These are phyloP conservation scores for Crax fasciolata DNA, from an alignment of 2,797 vertebrate species.

Conservation along the genomic window DNA sequence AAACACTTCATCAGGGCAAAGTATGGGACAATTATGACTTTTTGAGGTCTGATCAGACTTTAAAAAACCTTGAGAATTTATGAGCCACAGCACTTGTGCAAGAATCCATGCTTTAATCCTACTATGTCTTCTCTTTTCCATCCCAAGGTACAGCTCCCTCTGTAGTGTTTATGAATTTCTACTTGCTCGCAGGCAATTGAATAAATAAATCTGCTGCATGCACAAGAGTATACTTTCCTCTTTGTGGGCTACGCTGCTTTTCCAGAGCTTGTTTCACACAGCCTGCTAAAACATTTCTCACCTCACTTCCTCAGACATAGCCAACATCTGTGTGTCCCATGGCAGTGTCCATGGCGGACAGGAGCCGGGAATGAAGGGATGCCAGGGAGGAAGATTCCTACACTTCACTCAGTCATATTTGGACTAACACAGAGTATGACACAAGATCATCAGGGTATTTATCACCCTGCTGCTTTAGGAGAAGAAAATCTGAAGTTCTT, in stretches of 20 bases:
- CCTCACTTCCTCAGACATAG: background rate
- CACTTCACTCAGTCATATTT: background rate
- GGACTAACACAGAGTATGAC: background rate
- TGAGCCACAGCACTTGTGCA: background rate
- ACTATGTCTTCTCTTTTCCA: background rate
- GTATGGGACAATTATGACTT: background rate
- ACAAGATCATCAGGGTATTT: background rate
- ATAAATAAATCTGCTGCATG: background rate
- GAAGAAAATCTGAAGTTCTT: background rate
- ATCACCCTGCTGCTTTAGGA: background rate
- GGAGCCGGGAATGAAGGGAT: background rate
- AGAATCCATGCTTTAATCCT: background rate
- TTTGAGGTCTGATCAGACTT: background rate
- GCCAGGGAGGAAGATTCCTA: background rate
- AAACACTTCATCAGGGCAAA: background rate
- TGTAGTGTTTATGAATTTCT: background rate
- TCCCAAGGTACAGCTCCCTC: background rate
- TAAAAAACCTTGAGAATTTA: background rate
- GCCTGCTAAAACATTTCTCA: background rate
- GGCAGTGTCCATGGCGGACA: background rate
- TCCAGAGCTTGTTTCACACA: background rate
- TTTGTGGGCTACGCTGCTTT: background rate
- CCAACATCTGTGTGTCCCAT: fast-evolving
- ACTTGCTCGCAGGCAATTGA: fast-evolving
- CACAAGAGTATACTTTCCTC: background rate